Evolutionary conservation across 2,113 vertebrate genomes (phyloP), one percentile per base, ranked within the genome.

Genomic region (Saguinus imperator): DNA sequence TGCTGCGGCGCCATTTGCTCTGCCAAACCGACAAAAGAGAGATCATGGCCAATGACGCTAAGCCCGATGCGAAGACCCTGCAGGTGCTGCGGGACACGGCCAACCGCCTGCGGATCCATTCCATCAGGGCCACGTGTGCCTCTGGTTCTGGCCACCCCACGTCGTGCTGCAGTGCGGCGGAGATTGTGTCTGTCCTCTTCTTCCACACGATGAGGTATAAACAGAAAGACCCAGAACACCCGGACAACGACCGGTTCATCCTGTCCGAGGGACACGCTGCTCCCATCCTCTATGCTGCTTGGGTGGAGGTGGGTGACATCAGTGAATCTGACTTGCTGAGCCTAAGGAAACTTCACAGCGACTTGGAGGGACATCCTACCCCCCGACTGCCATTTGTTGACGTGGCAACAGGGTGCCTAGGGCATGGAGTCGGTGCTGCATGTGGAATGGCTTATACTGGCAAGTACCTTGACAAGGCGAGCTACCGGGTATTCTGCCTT

Each of bases 381-480:
- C 99, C 99, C 10, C 99, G 99, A 97, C 98, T 99, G 37, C 95
- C 97, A 0, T 99, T 99, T 97, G 99, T 99, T 16, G 99, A 99
- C 6, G 99, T 99, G 79, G 99, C 99, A 0, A 99, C 99, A 0
- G 99, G 99, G 4, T 99, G 99, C 0, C 98, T 99, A 2, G 99
- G 99, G 17, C 99, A 99, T 88, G 99, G 99, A 12, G 97, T 99
- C 0, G 99, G 99, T 0, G 99, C 99, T 17, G 98, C 99, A 0
- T 99, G 99, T 23, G 99, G 93, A 0, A 99, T 99, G 99, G 99
- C 99, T 9, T 99, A 99, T 52, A 99, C 99, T 0, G 99, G 99
- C 70, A 99, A 99, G 96, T 50, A 99, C 95, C 98, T 99, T 29
- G 99, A 99, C 98, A 99, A 99, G 95, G 98, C 99, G 87, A 99